phyloP scores from a whole-genome alignment of 2,888 invertebrate genomes.

The Podabrus alpinus region DNA sequence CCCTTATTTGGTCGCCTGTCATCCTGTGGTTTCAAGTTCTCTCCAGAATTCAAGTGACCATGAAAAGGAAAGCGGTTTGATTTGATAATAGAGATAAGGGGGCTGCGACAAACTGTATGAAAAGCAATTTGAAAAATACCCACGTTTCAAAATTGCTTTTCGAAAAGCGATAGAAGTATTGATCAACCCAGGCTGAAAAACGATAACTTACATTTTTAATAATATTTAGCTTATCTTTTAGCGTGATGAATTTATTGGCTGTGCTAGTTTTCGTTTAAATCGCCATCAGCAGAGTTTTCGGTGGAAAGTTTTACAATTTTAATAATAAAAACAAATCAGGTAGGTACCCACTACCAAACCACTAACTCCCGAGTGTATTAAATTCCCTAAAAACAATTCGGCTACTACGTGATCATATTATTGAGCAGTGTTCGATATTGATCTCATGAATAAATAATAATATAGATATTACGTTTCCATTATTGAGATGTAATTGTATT shows the following conservation, averaged over 20 bases:
- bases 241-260: no score
- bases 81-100: neutral
- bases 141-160: neutral
- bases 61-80: neutral
- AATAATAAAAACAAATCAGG: neutral
- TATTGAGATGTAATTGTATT: neutral
- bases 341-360: neutral
- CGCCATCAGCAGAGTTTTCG: no score
- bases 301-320: neutral
- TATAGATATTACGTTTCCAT: neutral
- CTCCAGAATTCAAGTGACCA: neutral
- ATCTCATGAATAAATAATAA: neutral
- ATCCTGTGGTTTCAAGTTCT: neutral
- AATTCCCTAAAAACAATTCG: neutral
- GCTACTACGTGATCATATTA: neutral
- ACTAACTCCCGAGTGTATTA: neutral
- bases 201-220: neutral
- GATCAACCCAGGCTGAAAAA: neutral
- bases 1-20: neutral
- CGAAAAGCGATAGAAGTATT: neutral
- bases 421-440: neutral
- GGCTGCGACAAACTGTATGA: neutral
- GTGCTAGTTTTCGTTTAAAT: no score
- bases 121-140: neutral
- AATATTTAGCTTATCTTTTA: no score